These are phyloP conservation scores for Chelon labrosus DNA, from an alignment of 2,797 vertebrate genomes.

Conservation along the genomic window DNA sequence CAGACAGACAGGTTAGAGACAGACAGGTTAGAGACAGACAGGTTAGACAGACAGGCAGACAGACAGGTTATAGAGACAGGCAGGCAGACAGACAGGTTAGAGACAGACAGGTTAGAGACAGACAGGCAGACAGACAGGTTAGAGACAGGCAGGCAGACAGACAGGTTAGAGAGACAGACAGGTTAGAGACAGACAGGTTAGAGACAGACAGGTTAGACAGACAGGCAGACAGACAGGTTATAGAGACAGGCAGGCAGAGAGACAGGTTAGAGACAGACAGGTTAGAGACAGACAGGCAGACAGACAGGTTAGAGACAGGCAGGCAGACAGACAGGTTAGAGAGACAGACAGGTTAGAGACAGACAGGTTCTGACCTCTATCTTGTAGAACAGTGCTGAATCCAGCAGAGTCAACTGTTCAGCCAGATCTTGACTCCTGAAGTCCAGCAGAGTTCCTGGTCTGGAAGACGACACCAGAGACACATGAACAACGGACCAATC, in stretches of 20 bases:
- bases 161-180: too few relatives aligned
- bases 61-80: too few relatives aligned
- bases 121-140: too few relatives aligned
- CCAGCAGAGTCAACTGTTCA: conserved; percentile 91
- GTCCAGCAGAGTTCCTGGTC: conserved; percentile 91
- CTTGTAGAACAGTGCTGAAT: conserved; percentile 91
- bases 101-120: too few relatives aligned
- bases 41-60: too few relatives aligned
- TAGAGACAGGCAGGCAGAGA: not conserved
- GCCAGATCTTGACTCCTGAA: conserved; percentile 93
- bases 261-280: not conserved
- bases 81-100: too few relatives aligned
- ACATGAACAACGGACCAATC: conserved; percentile 2
- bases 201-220: conserved; percentile 6
- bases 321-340: conserved; percentile 1
- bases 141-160: too few relatives aligned
- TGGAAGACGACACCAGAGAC: conserved; percentile 52
- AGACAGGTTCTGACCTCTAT: conserved; percentile 81
- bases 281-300: not conserved
- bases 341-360: not conserved
- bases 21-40: too few relatives aligned
- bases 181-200: not conserved
- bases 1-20: too few relatives aligned
- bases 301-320: too few relatives aligned
- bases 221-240: not conserved